Conservation (phyloP, 2,113 vertebrate genomes). For the Anoura caudifer region DNA sequence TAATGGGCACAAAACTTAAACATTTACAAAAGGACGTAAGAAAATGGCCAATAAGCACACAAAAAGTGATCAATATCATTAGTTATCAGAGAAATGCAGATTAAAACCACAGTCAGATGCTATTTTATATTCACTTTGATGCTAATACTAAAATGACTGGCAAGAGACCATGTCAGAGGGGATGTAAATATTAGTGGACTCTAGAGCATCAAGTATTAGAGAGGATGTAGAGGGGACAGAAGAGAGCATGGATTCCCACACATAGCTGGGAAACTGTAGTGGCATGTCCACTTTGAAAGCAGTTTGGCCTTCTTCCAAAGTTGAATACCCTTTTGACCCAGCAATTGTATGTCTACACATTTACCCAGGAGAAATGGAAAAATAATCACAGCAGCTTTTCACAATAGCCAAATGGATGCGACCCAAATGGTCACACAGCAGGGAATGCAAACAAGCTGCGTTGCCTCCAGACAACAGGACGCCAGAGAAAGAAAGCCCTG, state of each 20-base stretch:
- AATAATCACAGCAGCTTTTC: background rate
- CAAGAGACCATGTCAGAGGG: background rate
- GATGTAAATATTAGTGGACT: background rate
- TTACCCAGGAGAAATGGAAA: background rate
- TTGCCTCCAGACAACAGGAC: background rate
- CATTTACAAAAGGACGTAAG: background rate
- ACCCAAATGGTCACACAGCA: background rate
- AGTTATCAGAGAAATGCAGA: background rate
- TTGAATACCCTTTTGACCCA: background rate
- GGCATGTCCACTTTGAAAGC: background rate
- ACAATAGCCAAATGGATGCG: background rate
- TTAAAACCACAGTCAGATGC: background rate
- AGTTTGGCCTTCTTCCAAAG: background rate
- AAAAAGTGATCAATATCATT: background rate
- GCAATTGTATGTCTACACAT: background rate
- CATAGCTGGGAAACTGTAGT: background rate
- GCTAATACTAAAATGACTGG: background rate
- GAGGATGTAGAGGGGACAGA: background rate
- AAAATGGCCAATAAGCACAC: background rate
- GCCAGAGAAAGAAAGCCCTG: background rate
- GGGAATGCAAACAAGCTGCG: background rate
- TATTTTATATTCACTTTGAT: background rate
- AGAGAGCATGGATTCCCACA: background rate
- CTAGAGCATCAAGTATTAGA: background rate
- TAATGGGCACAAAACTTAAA: background rate